phyloP scores from a whole-genome alignment of 2,113 vertebrate species.

The Mugil cephalus region DNA sequence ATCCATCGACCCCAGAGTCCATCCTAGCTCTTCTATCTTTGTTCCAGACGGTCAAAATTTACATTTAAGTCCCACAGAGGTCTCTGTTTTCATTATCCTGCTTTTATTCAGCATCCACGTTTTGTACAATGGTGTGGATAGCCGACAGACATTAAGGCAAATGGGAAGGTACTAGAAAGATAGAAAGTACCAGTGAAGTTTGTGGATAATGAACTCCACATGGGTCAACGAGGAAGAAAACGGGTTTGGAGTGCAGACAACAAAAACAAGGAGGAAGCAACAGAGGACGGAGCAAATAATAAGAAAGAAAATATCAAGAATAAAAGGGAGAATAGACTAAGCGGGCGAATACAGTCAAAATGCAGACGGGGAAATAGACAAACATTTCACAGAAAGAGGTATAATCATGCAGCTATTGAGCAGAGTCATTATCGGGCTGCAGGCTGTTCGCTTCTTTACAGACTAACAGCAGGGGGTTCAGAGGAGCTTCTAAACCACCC shows the following conservation, averaged over 20 bases:
- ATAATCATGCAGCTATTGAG: constrained; percentile 82
- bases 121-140: not conserved
- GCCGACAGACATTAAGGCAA: not conserved
- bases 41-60: constrained; percentile 15
- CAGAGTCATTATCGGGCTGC: constrained; percentile 78
- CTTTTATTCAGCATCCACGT: not conserved
- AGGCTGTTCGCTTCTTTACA: constrained; percentile 79
- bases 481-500: constrained; percentile 75
- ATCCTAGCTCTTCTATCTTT: not conserved
- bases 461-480: constrained; percentile 76
- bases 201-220: constrained; percentile 39
- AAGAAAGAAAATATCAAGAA: constrained; percentile 23
- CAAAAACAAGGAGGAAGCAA: constrained; percentile 33
- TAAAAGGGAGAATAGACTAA: constrained; percentile 48
- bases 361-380: constrained; percentile 58
- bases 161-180: constrained; percentile 19
- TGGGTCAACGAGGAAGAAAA: constrained; percentile 36
- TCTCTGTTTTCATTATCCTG: not conserved
- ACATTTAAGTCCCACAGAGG: not conserved
- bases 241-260: constrained; percentile 11
- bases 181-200: constrained; percentile 15
- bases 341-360: constrained; percentile 58
- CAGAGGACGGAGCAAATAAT: constrained; percentile 40
- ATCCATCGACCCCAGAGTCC: not conserved
- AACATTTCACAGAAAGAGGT: constrained; percentile 77